Percentiles rank a stretch among this genome's conserved stretches.
Evolutionary conservation across 2,888 invertebrate species (phyloP).

Genomic region (Leucozona laternaria): DNA sequence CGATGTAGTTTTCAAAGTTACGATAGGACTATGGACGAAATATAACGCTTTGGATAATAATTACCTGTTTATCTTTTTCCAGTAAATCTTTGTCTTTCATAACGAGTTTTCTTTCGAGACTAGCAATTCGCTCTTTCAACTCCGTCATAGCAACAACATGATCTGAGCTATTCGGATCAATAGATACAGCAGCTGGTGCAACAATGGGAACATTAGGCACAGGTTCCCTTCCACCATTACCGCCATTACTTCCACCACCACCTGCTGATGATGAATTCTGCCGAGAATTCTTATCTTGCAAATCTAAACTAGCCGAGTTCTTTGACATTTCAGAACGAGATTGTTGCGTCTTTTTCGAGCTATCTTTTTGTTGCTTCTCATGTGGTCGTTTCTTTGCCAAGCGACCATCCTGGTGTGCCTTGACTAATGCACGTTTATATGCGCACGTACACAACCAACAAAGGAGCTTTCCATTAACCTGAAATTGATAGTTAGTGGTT

Average conservation of each 20-base stretch:
- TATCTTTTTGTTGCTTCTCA: slow-evolving; percentile 81
- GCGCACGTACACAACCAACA: slow-evolving; percentile 98
- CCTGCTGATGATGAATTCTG: slow-evolving; percentile 77
- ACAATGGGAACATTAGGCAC: slow-evolving; percentile 70
- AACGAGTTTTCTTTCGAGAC: slow-evolving; percentile 93
- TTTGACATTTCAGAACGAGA: slow-evolving; percentile 83
- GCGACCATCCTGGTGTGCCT: slow-evolving; percentile 92
- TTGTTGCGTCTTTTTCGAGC: slow-evolving; percentile 83
- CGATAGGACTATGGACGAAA: too few relatives aligned
- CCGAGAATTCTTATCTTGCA: slow-evolving; percentile 82
- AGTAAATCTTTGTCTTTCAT: slow-evolving; percentile 94
- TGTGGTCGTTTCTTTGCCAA: slow-evolving; percentile 84
- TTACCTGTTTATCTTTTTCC: slow-evolving; percentile 95
- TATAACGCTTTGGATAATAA: too few relatives aligned
- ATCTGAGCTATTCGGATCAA: slow-evolving; percentile 94
- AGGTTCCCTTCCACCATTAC: slow-evolving; percentile 76
- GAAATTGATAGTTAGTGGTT: slow-evolving; percentile 79
- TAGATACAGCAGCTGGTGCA: slow-evolving; percentile 81
- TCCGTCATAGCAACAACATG: slow-evolving; percentile 98
- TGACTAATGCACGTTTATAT: slow-evolving; percentile 95
- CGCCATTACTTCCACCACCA: slow-evolving; percentile 55
- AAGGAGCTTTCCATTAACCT: slow-evolving; percentile 97
- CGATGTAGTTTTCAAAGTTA: too few relatives aligned
- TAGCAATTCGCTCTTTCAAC: slow-evolving; percentile 96
- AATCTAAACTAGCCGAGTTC: slow-evolving; percentile 79